phyloP scores from a whole-genome alignment of 1,140 invertebrate species.

The Euschistus heros region DNA sequence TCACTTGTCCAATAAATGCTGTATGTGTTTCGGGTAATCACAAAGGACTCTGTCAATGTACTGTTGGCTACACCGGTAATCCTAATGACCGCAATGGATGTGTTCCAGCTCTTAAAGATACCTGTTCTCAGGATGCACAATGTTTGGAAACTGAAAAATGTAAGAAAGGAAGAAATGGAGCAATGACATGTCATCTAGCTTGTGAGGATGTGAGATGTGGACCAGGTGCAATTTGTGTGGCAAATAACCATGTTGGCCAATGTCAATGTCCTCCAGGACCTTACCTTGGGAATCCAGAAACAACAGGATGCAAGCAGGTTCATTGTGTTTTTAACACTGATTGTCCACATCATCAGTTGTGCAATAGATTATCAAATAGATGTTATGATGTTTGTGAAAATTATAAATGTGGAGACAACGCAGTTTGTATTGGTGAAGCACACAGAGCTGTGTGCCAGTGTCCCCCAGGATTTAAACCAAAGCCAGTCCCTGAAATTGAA shows the following conservation, averaged over 20 bases:
- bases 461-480: conserved; percentile 63
- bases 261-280: conserved; percentile 78
- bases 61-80: conserved; percentile 69
- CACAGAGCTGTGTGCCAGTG: conserved; percentile 73
- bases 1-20: conserved; percentile 72
- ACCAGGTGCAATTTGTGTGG: conserved; percentile 70
- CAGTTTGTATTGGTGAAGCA: conserved; percentile 70
- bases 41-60: conserved; percentile 65
- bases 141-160: conserved; percentile 72
- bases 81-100: conserved; percentile 82
- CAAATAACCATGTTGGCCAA: conserved; percentile 76
- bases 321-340: conserved; percentile 77
- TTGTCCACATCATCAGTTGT: conserved; percentile 63
- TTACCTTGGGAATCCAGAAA: conserved; percentile 69
- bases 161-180: conserved; percentile 34
- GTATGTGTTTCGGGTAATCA: conserved; percentile 64
- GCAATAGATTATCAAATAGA: conserved; percentile 69
- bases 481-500: conserved; percentile 69
- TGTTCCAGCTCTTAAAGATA: conserved; percentile 51
- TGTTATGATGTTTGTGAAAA: conserved; percentile 70
- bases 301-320: conserved; percentile 65
- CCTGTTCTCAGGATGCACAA: conserved; percentile 66
- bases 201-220: conserved; percentile 68
- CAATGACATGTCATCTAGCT: conserved; percentile 53
- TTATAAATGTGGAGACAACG: conserved; percentile 72